Percentiles rank a stretch among this genome's conserved stretches.
Evolutionary conservation across 2,113 vertebrate genomes (phyloP).

Genomic region (Casuarius casuarius): DNA sequence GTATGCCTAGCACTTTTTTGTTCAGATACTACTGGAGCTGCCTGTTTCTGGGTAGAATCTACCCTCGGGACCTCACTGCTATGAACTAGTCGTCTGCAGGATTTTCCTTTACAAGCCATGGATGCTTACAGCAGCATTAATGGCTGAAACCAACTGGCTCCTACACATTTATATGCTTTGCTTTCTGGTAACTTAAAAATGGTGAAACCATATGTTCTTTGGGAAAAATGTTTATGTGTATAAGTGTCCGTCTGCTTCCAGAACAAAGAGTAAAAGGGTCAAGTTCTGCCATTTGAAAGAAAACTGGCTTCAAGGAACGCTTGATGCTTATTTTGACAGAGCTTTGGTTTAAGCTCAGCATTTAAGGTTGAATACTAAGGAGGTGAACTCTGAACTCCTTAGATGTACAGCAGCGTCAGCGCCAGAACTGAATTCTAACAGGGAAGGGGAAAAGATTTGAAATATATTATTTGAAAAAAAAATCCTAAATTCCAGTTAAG

Average conservation of each 20-base stretch:
- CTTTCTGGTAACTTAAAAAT: neutral
- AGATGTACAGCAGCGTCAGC: neutral
- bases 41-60: neutral
- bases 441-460: neutral
- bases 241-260: neutral
- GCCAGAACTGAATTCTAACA: neutral
- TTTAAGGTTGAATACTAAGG: neutral
- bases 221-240: neutral
- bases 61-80: neutral
- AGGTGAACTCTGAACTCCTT: neutral
- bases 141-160: neutral
- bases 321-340: neutral
- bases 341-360: neutral
- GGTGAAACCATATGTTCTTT: neutral
- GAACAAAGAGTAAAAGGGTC: neutral
- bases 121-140: neutral
- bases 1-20: accelerated
- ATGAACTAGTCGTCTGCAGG: neutral
- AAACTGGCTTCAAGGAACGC: neutral
- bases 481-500: neutral
- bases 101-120: neutral
- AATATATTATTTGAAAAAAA: neutral
- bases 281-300: neutral
- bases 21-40: neutral
- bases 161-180: neutral